Evolutionary conservation across 2,113 vertebrate species (phyloP), one percentile per base, ranked within the genome.

Genomic region (Siniperca chuatsi): DNA sequence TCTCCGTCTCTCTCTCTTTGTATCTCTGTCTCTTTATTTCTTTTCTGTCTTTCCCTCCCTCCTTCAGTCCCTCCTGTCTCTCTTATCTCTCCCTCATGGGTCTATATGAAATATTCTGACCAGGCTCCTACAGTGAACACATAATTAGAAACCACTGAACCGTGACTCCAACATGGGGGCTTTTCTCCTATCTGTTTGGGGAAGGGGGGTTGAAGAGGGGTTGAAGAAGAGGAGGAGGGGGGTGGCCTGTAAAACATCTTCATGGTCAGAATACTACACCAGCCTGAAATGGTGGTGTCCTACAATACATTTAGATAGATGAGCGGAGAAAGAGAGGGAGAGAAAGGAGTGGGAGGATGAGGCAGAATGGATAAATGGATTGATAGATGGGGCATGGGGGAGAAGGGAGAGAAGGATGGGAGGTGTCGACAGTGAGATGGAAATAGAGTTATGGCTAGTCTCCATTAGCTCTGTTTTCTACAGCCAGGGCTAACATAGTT

Each of bases 61-160:
- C 69, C 57, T 40, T 77, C 71, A 54, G 65, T 69, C 81, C 62
- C 81, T 73, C 54, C 82, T n/a, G 64, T 74, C 75, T 82, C 68
- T 87, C 75, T 89, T 84, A 88, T 89, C 91, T 84, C 73, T 72
- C 62, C 79, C 89, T 91, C 77, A 50, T 64, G 89, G 78, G 80
- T 82, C 87, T 85, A 74, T 86, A 92, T 92, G 88, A 91, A 93
- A 94, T 93, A 92, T 93, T 92, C 84, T 71, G 82, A 86, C 88
- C 83, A 33, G 72, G 76, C 88, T 88, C 66, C 84, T 79, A 67
- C 86, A 73, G 82, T 78, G 87, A 92, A 85, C 92, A 79, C 73
- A 93, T 93, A 93, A 94, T 94, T 93, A 92, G 91, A 93, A 92
- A 86, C 55, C 89, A 75, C 46, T 90, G 85, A 92, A 90, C 83